Percentiles rank a stretch among this genome's conserved stretches.
Conservation (phyloP, 2,797 vertebrate genomes). For the Agapornis canus region DNA sequence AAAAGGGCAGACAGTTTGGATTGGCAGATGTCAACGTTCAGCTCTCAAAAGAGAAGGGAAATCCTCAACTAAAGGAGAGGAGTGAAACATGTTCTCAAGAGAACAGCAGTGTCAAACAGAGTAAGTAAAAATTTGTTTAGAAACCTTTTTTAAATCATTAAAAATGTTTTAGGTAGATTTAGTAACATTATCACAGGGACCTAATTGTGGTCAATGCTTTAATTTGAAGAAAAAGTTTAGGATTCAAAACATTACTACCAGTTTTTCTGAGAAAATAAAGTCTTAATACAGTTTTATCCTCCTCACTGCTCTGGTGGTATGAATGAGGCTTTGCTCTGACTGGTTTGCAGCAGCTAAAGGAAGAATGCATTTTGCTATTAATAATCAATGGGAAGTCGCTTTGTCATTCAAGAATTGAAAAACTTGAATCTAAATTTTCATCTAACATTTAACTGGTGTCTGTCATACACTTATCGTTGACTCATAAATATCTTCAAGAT, state of each 20-base stretch:
- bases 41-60: constrained; percentile 30
- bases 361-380: neutral
- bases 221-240: neutral
- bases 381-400: neutral
- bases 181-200: neutral
- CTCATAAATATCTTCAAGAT: neutral
- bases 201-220: neutral
- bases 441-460: neutral
- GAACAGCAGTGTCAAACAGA: constrained; percentile 46
- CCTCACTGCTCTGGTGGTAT: accelerated
- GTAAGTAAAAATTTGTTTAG: constrained; percentile 65
- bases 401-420: neutral
- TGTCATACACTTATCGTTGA: neutral
- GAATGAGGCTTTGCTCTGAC: neutral
- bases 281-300: neutral
- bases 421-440: neutral
- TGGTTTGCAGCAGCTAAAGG: neutral
- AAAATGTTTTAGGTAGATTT: neutral
- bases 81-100: constrained; percentile 70
- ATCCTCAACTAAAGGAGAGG: constrained; percentile 73
- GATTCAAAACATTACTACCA: neutral
- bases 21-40: constrained; percentile 74
- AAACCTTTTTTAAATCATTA: neutral
- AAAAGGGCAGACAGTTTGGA: constrained; percentile 82
- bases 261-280: neutral